Evolutionary conservation across 23 tunicate genomes (phyloP), one percentile per base, ranked within the genome.

Genomic region (Halocynthia aurantium): DNA sequence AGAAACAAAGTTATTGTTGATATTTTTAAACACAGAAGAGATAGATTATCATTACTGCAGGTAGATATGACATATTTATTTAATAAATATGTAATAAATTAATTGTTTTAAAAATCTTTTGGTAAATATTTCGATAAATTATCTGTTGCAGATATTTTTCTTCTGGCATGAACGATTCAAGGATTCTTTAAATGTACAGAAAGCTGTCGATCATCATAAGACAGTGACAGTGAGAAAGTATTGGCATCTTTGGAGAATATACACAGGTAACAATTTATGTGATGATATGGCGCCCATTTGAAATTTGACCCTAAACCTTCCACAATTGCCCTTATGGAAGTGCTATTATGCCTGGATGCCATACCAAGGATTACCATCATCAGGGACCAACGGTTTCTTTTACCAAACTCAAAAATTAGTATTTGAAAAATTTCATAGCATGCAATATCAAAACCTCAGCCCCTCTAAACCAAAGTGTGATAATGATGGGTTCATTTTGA

Each of bases 171-270:
- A 65, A 65, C 22, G 70, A 65, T 65, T 65, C 0, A 40, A 65
- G 50, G 31, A 49, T 65, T 65, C 70, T 8, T 0, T 40, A 20
- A 40, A 65, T 10, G 10, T 65, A 15, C 13, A 15, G 15, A 65
- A 20, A 20, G 70, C 70, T 20, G 9, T 49, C 22, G 6, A 65
- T 40, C 70, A 65, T 65, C 31, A 15, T 65, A 15, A 65, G 5
- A 20, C 31, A 20, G 70, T 65, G 31, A 10, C 19, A 15, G 19
- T 6, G 0, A 15, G 70, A 2, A 65, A 6, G 19, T 40, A 9
- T 15, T 65, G 70, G 70, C 70, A 65, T 10, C n/a, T 65, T 8
- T 65, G 70, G 70, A 65, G 70, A 65, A 65, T 65, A 9, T 65
- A 9, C 31, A 65, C 70, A 65, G 70, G 70, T 65, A 65, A 10